Evolutionary conservation across 2,888 invertebrate genomes (phyloP).

Genomic region (Phymatocera aterrima): DNA sequence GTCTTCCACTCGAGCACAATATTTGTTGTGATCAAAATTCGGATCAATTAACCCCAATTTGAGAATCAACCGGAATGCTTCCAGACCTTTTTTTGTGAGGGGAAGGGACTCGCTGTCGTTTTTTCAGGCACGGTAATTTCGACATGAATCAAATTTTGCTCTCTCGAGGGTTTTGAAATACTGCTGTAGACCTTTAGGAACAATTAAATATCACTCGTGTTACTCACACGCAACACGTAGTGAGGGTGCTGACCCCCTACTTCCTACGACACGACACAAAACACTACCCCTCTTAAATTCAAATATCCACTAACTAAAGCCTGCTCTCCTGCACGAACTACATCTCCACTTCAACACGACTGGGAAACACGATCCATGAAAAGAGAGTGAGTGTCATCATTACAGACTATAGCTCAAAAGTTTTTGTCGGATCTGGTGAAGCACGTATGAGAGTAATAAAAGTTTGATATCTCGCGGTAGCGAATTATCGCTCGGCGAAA

Average conservation of each 20-base stretch:
- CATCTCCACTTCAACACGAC: background rate
- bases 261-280: slow-evolving; percentile 21
- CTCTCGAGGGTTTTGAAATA: background rate
- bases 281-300: slow-evolving; percentile 27
- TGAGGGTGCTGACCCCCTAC: slow-evolving; percentile 31
- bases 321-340: background rate
- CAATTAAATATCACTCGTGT: slow-evolving; percentile 34
- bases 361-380: background rate
- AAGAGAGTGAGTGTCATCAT: background rate
- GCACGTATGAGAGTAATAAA: no score
- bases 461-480: no score
- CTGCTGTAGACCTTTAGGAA: slow-evolving; percentile 6
- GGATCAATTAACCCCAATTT: no score
- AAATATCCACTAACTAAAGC: background rate
- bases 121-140: background rate
- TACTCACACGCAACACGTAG: slow-evolving; percentile 35
- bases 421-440: no score
- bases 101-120: background rate
- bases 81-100: background rate
- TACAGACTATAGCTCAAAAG: no score
- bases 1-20: no score
- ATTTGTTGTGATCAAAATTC: no score
- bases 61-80: background rate
- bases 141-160: background rate
- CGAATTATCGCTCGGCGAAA: no score